Conservation (phyloP, 2,797 vertebrate species). For the Molossus alvarezi region DNA sequence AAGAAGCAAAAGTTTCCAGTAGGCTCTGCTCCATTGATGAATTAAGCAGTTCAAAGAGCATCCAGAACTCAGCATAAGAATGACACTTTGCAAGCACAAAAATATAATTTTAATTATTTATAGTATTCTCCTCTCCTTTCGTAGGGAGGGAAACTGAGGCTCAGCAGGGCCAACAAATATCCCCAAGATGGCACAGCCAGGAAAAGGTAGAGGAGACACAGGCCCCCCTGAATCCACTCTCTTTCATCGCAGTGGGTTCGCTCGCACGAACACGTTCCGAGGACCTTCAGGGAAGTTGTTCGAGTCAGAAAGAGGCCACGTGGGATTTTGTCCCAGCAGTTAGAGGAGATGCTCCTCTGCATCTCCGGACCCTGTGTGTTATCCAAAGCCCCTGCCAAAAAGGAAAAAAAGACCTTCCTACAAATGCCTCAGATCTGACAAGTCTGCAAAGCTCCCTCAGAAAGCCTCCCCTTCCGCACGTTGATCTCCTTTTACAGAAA, state of each 20-base stretch:
- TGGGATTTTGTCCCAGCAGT: neutral
- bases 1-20: neutral
- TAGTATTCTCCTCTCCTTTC: neutral
- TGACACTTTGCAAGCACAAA: constrained; percentile 13
- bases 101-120: constrained; percentile 14
- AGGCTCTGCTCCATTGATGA: neutral
- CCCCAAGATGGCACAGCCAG: neutral
- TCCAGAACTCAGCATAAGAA: neutral
- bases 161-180: neutral
- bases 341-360: neutral
- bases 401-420: neutral
- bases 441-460: constrained; percentile 44
- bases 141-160: neutral
- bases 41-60: neutral
- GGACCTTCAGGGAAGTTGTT: neutral
- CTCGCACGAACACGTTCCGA: neutral
- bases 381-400: neutral
- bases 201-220: neutral
- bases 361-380: neutral
- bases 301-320: neutral
- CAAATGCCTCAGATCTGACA: constrained; percentile 1
- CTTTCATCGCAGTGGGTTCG: neutral
- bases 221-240: neutral
- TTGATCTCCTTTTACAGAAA: constrained; percentile 26
- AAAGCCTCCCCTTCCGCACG: constrained; percentile 33